phyloP scores from a whole-genome alignment of 2,797 vertebrate genomes.

The Acrocephalus scirpaceus region DNA sequence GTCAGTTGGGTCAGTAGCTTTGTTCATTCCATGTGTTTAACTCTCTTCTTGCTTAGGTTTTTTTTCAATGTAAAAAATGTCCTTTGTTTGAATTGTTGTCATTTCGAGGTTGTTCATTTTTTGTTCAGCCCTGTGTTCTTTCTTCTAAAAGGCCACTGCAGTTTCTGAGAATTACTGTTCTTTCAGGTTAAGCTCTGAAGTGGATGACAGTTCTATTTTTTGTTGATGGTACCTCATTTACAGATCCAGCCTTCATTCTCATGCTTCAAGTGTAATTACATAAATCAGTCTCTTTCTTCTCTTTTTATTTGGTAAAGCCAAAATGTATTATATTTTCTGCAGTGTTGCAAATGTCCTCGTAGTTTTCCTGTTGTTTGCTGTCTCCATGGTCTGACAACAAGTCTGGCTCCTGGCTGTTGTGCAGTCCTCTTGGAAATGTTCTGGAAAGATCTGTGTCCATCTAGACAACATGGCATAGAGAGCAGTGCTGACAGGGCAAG shows the following conservation, averaged over 20 bases:
- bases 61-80: not conserved
- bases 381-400: not conserved
- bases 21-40: not conserved
- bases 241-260: not conserved
- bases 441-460: not conserved
- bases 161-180: not conserved
- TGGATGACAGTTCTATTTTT: not conserved
- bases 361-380: not conserved
- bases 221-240: not conserved
- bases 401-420: not conserved
- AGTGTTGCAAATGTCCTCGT: rapidly evolving
- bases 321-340: not conserved
- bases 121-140: not conserved
- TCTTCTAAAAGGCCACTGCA: not conserved
- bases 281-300: not conserved
- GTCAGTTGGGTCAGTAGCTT: not conserved
- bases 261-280: not conserved
- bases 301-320: not conserved
- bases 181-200: not conserved
- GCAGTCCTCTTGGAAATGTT: not conserved
- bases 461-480: not conserved
- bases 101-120: not conserved
- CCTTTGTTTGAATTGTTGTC: not conserved
- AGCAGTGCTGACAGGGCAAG: not conserved
- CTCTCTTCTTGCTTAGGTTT: not conserved